Percentiles rank a stretch among this genome's conserved stretches.
These are phyloP conservation scores for Drosophila atripex DNA, from an alignment of 2,888 invertebrate species.

Conservation along the genomic window DNA sequence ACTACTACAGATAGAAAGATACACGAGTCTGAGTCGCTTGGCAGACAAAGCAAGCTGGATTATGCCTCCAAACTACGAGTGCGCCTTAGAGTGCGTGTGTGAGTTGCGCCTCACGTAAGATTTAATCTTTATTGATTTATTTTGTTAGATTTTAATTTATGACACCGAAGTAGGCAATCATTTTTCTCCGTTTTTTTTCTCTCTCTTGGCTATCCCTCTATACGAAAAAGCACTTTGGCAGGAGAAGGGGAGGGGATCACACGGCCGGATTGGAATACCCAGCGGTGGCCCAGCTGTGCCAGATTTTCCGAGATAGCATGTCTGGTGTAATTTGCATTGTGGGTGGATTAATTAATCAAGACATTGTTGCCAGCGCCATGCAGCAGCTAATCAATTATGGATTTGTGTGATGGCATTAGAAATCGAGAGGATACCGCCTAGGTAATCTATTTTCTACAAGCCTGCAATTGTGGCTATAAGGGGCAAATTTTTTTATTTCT, in stretches of 20 bases:
- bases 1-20: conserved; percentile 27
- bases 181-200: conserved; percentile 44
- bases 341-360: conserved; percentile 65
- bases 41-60: conserved; percentile 64
- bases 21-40: conserved; percentile 1
- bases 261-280: not conserved
- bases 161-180: conserved; percentile 77
- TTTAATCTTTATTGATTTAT: conserved; percentile 83
- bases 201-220: not conserved
- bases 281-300: conserved; percentile 52
- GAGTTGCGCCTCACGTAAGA: conserved; percentile 66
- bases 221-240: not conserved
- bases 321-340: conserved; percentile 61
- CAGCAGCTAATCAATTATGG: conserved; percentile 21
- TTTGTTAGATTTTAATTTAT: conserved; percentile 81
- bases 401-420: not conserved
- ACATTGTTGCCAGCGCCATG: conserved; percentile 16
- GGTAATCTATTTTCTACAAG: conserved; percentile 1
- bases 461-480: too few species aligned
- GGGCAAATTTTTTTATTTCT: too few species aligned
- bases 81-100: conserved; percentile 19
- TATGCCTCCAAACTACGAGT: conserved; percentile 51
- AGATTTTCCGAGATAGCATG: conserved; percentile 51
- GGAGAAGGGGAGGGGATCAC: not conserved
- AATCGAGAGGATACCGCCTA: not conserved